These are phyloP conservation scores for Polymixis flavicincta DNA, from an alignment of 2,888 invertebrate genomes.

Conservation along the genomic window DNA sequence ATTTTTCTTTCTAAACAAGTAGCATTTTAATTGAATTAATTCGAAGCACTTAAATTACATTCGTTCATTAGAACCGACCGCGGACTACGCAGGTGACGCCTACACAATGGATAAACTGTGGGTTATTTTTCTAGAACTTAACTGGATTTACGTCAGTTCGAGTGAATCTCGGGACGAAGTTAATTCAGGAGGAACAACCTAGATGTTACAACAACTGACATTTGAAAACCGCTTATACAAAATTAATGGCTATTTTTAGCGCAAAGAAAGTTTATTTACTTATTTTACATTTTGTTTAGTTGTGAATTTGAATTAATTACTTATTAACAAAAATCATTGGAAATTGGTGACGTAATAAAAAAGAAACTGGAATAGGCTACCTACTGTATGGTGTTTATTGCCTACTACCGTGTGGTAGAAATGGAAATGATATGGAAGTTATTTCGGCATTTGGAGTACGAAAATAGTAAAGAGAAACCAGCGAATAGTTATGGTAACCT, in stretches of 20 bases:
- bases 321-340: background rate
- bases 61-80: slow-evolving; percentile 39
- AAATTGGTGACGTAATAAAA: too few species aligned
- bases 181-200: slow-evolving; percentile 50
- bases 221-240: slow-evolving; percentile 1
- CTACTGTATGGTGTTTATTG: too few species aligned
- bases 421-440: background rate
- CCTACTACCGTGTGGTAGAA: too few species aligned
- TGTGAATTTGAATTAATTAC: background rate
- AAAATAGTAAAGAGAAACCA: background rate
- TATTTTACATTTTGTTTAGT: background rate
- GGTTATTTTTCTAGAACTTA: slow-evolving; percentile 62
- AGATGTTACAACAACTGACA: slow-evolving; percentile 44
- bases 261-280: background rate
- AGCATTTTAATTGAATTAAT: slow-evolving; percentile 38
- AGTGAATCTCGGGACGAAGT: slow-evolving; percentile 52
- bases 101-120: slow-evolving; percentile 30
- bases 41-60: slow-evolving; percentile 25
- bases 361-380: too few species aligned
- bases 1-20: slow-evolving; percentile 10
- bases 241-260: slow-evolving; percentile 22
- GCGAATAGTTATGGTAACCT: too few species aligned
- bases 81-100: slow-evolving; percentile 46
- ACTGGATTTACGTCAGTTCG: slow-evolving; percentile 69
- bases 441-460: background rate